Evolutionary conservation across 2,113 vertebrate species (phyloP), one percentile per base, ranked within the genome.

Genomic region (Tinamus guttatus): DNA sequence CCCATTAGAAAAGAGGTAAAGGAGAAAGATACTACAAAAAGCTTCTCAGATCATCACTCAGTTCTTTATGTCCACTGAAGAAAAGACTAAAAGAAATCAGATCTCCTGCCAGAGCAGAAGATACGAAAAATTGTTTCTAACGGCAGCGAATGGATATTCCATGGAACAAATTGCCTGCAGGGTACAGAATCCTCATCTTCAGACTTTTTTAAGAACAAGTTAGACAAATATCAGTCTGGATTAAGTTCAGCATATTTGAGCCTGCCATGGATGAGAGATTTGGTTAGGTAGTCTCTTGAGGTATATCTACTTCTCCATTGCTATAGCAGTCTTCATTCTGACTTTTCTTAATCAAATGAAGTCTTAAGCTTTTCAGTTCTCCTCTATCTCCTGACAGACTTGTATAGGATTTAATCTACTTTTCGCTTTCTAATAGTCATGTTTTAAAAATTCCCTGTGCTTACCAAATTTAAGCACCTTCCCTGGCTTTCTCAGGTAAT

Each of bases 291-390:
- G 51, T 20, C 86, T 94, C 34, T 0, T 60, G 64, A 93, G 77
- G 38, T 81, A 6, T 68, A 81, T 12, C 9, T 56, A 28, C n/a
- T 34, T 74, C 60, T 89, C 70, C 20, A 60, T 75, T 90, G 88
- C 71, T 83, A 45, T 51, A 38, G 77, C 54, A 77, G 28, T 85
- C 36, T 89, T 91, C 63, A 81, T 87, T 93, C 59, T 54, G 51
- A 87, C 38, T 95, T 96, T 85, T 76, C 58, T 79, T 89, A 94
- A 85, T 85, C 71, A 96, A 95, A 92, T 43, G 13, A 93, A 85
- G 16, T 36, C 59, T 89, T 91, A 91, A 85, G 51, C 28, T 78
- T 79, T 91, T 85, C 67, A 85, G n/a, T 89, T 89, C 43, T 47
- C 21, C 45, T 85, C 86, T 28, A 79, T 74, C 45, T 89, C 84